phyloP scores from a whole-genome alignment of 2,888 invertebrate species.

The Gari tellinella region DNA sequence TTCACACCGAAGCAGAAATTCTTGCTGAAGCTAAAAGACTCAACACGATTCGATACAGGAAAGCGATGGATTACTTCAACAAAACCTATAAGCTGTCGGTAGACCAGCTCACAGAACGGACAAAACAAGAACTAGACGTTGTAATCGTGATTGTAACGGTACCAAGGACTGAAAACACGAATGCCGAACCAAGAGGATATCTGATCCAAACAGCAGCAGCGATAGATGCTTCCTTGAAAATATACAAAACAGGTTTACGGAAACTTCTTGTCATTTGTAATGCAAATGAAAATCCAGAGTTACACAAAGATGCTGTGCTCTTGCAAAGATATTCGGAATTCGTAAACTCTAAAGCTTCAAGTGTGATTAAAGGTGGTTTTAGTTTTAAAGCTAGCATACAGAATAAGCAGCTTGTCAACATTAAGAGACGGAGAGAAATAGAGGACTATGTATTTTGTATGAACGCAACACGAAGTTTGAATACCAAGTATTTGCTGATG shows the following conservation, averaged over 20 bases:
- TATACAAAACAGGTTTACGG: not conserved
- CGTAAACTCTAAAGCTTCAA: not conserved
- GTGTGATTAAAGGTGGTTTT: not conserved
- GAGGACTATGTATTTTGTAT: conserved; percentile 22
- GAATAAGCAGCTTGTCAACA: conserved; percentile 2
- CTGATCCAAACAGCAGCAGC: conserved; percentile 14
- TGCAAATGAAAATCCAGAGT: conserved; percentile 6
- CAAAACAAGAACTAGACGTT: not conserved
- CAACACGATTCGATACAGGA: conserved; percentile 2
- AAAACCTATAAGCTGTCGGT: not conserved
- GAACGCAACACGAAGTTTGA: not conserved
- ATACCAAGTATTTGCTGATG: not conserved
- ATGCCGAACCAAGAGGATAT: conserved; percentile 1
- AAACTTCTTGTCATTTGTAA: conserved; percentile 15
- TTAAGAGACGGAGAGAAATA: conserved; percentile 3
- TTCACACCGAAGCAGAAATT: not conserved
- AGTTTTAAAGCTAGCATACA: not conserved
- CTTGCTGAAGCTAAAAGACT: not conserved
- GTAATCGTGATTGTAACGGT: conserved; percentile 19
- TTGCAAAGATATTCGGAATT: conserved; percentile 7
- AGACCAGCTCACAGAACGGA: not conserved
- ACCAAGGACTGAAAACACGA: conserved; percentile 6
- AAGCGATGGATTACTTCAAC: conserved; percentile 5
- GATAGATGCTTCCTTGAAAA: not conserved
- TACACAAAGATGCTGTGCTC: conserved; percentile 11